Percentiles rank a stretch among this genome's conserved stretches.
Evolutionary conservation across 2,797 vertebrate genomes (phyloP).

Genomic region (Peromyscus attwateri): DNA sequence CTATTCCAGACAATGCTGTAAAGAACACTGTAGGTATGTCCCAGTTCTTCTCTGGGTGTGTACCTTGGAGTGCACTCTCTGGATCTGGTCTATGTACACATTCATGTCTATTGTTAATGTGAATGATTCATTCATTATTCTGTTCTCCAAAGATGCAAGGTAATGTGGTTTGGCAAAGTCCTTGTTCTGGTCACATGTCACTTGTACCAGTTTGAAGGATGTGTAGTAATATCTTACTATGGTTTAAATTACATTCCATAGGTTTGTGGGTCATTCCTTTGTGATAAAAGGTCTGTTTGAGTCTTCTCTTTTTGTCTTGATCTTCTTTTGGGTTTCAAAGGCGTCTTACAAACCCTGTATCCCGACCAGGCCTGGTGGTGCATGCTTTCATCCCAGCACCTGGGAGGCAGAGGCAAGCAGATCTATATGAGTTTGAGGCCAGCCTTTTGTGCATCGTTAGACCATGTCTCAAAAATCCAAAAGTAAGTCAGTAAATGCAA

Average conservation of each 20-base stretch:
- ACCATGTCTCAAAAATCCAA: neutral
- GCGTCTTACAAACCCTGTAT: neutral
- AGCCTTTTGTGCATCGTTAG: neutral
- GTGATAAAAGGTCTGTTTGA: neutral
- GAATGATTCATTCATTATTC: no score
- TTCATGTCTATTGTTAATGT: no score
- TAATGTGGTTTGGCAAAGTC: neutral
- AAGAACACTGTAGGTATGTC: neutral
- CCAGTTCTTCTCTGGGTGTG: neutral
- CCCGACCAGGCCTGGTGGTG: no score
- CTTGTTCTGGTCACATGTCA: neutral
- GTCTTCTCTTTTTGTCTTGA: neutral
- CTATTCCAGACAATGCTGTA: neutral
- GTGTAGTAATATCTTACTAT: neutral
- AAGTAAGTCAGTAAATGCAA: neutral
- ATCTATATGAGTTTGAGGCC: neutral
- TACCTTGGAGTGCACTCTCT: neutral
- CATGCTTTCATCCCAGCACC: neutral
- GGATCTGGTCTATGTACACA: neutral
- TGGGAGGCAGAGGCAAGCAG: neutral
- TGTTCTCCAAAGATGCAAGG: neutral
- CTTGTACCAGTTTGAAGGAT: neutral
- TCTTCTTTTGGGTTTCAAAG: constrained; percentile 46
- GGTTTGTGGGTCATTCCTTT: neutral
- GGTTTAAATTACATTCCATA: neutral